Evolutionary conservation across 2,797 vertebrate species (phyloP), one percentile per base, ranked within the genome.

Genomic region (Crocodylus rhombifer): DNA sequence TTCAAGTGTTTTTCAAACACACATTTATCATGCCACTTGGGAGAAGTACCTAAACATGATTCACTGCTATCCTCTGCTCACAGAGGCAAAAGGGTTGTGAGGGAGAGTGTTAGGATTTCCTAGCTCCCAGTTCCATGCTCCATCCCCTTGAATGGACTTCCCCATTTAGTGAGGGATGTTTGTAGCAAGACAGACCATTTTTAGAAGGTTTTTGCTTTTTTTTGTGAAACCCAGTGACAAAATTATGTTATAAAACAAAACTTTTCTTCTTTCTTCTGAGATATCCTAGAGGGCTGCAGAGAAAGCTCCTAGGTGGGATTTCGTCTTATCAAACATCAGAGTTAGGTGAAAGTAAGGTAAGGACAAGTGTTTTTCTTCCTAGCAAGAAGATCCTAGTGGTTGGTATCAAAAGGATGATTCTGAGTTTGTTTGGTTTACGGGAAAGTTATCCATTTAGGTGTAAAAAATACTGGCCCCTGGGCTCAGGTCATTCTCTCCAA

Each of bases 1-100:
- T 93, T 84, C 71, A 78, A 65, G 20, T 77, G 60, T 63, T 11
- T 91, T 12, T 36, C 77, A 20, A 60, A 89, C 14, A 65, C 63
- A 28, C 64, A n/a, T 42, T 76, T 60, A 36, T 82, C 26, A 64
- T 56, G 55, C 0, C 0, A n/a, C 55, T 78, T 30, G 64, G 76
- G 80, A 86, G 85, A 91, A 92, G n/a, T 75, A 82, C 18, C 4
- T 5, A n/a, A 77, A 74, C 17, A 16, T 33, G 55, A 81, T 61
- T 77, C 81, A 7, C 28, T 14, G 56, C 36, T 94, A 86, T 76
- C 17, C 60, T 74, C 11, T n/a, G 23, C 80, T 55, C 36, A 81
- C 77, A 71, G 30, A 91, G 84, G 6, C 78, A 92, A 10, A 75
- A 26, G 81, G 84, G 84, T 15, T 12, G 33, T 55, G 56, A 77